Evolutionary conservation across 1,140 invertebrate species (phyloP), one percentile per base, ranked within the genome.

Genomic region (Trissolcus basalis): DNA sequence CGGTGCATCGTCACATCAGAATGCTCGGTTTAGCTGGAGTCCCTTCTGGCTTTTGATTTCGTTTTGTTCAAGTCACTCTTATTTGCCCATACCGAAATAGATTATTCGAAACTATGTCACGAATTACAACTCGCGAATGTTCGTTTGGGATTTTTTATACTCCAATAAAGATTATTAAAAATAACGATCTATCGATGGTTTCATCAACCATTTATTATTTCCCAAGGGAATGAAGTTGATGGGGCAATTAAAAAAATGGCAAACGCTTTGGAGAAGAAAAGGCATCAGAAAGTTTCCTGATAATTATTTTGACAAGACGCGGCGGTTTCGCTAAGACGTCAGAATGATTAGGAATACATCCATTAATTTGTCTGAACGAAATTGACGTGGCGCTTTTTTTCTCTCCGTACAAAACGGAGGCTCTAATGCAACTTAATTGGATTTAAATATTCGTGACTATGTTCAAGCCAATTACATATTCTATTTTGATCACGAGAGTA

Each of bases 401-500:
- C n/a, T 39, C n/a, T n/a, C n/a, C n/a, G n/a, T 9, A 13, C 2
- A 39, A 41, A 43, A 50, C 12, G 14, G 19, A 61, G 41, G 60
- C 13, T 61, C 63, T 27, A 43, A 59, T 55, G 43, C 41, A 7
- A n/a, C 11, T 59, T 65, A 70, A 70, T 65, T 65, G 48, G 16
- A 65, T 70, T 64, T 59, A 70, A 64, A 48, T 59, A 60, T 65
- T 76, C 50, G 43, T 10, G 49, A 56, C 71, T 71, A 71, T 53
- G 58, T 47, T 68, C 14, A 56, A 72, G 44, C 53, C 63, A 68
- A 72, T 72, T 63, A 68, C 60, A 58, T 67, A 68, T 74, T 78
- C 77, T 78, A 78, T 78, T 78, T 78, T 72, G 67, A 75, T 78
- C 61, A 53, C 63, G 45, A 32, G 67, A 65, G 67, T 54, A 69